phyloP scores from a whole-genome alignment of 2,113 vertebrate species.

The Rhynchopsitta pachyrhyncha region DNA sequence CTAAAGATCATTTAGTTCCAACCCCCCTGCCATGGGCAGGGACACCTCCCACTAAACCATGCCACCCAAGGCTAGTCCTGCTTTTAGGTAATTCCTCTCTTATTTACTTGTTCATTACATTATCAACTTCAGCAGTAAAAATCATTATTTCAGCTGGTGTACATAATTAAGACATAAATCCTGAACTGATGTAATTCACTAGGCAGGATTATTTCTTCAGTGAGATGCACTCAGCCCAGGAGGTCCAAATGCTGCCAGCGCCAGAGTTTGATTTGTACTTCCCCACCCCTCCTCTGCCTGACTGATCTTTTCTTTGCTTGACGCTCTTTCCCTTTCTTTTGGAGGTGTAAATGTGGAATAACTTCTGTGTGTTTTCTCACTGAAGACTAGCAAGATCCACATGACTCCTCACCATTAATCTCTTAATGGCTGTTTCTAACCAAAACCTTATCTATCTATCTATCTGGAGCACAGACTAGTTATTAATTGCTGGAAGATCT shows the following conservation, averaged over 20 bases:
- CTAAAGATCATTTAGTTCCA: no score
- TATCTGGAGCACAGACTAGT: background rate
- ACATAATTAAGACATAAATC: background rate
- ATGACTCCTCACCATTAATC: background rate
- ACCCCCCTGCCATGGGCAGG: no score
- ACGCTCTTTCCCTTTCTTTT: background rate
- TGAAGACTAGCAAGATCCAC: background rate
- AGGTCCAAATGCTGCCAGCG: background rate
- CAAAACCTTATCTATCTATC: background rate
- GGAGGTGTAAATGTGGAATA: background rate
- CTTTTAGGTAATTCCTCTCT: background rate
- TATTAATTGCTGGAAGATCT: background rate
- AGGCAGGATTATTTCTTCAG: background rate
- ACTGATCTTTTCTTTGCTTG: background rate
- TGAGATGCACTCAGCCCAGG: background rate
- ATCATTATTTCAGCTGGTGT: background rate
- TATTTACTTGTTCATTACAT: background rate
- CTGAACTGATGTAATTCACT: background rate
- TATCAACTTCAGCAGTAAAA: background rate
- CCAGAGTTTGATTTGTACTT: background rate
- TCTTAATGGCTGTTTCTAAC: background rate
- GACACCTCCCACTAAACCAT: no score
- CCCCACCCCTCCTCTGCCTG: background rate
- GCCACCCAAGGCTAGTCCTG: background rate
- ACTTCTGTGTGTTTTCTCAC: background rate